Conservation (phyloP, 2,113 vertebrate species). For the Plestiodon gilberti region DNA sequence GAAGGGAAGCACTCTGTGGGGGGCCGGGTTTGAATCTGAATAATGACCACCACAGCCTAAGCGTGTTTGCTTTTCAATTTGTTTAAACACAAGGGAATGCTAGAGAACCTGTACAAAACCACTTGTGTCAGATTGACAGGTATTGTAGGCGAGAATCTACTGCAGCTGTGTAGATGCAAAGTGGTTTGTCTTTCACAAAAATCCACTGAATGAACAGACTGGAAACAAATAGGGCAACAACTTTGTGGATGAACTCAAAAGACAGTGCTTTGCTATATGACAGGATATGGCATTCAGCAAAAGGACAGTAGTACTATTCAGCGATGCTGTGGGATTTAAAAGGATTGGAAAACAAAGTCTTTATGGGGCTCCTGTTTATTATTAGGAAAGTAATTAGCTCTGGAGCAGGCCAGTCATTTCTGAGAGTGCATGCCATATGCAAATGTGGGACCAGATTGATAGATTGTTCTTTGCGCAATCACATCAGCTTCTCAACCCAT, state of each 20-base stretch:
- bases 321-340: neutral
- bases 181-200: neutral
- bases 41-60: neutral
- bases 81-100: neutral
- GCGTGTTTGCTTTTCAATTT: neutral
- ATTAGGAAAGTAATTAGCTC: neutral
- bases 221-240: neutral
- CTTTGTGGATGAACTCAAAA: neutral
- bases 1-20: neutral
- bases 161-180: neutral
- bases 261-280: neutral
- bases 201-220: neutral
- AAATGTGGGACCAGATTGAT: neutral
- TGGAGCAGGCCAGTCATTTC: neutral
- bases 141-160: neutral
- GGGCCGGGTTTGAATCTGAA: neutral
- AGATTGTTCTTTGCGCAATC: neutral
- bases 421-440: neutral
- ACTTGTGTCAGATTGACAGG: neutral
- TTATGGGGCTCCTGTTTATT: neutral
- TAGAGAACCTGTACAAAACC: neutral
- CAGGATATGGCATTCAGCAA: neutral
- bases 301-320: neutral
- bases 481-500: neutral
- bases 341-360: neutral